These are phyloP conservation scores for Anthopleura sola DNA, from an alignment of 64 coral and sea anemone genomes.

Conservation along the genomic window DNA sequence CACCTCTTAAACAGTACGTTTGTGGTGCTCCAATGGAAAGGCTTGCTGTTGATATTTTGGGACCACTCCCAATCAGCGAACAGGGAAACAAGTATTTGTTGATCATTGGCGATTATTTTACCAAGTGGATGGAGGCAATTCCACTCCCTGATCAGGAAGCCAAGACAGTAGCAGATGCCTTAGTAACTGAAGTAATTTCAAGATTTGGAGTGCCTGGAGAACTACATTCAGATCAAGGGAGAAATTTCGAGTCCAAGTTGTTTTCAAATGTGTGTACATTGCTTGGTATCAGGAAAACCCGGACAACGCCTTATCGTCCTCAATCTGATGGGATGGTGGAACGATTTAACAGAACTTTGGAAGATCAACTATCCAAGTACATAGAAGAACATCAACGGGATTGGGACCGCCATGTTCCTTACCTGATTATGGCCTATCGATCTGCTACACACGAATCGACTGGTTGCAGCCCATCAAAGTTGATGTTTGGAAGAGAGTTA, in stretches of 20 bases:
- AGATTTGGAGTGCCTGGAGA: background rate
- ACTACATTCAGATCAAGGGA: slow-evolving; percentile 35
- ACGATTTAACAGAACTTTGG: too few species aligned
- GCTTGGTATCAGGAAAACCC: slow-evolving; percentile 1
- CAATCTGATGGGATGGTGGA: too few species aligned
- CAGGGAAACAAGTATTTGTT: background rate
- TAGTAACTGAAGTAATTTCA: background rate
- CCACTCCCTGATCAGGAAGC: slow-evolving; percentile 30
- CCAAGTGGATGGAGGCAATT: slow-evolving; percentile 33
- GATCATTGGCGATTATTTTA: slow-evolving; percentile 18
- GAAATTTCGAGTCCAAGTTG: slow-evolving; percentile 22
- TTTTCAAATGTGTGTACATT: slow-evolving; percentile 12
- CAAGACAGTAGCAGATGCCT: background rate
- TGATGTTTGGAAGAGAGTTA: too few species aligned
- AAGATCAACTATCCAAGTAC: too few species aligned
- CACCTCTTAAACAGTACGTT: background rate
- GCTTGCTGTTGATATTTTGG: slow-evolving; percentile 18
- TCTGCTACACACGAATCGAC: too few species aligned
- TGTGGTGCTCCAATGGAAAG: slow-evolving; percentile 25
- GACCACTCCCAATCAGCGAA: background rate
- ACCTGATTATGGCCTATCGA: too few species aligned
- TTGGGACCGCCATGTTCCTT: too few species aligned
- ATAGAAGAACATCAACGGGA: too few species aligned
- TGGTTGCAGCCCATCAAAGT: too few species aligned
- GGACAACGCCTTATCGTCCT: background rate